Evolutionary conservation across 2,888 invertebrate genomes (phyloP).

Genomic region (Brachypterus glaber): DNA sequence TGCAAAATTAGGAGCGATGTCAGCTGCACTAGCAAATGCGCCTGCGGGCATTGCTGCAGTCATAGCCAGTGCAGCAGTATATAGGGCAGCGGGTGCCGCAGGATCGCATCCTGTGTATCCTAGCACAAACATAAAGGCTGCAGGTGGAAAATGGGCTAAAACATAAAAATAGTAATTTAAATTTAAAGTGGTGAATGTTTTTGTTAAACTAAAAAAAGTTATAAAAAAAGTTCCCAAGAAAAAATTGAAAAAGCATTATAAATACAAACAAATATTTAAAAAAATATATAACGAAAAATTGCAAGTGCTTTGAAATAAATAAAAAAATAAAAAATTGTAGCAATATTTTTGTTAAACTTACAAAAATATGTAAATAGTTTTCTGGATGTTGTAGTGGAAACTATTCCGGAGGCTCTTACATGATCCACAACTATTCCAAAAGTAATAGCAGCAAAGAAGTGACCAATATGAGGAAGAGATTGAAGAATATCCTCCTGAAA

Average conservation of each 20-base stretch:
- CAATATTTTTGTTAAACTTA: conserved; percentile 34
- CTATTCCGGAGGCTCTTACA: conserved; percentile 44
- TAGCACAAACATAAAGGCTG: conserved; percentile 49
- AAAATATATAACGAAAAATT: no score
- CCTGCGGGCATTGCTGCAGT: conserved; percentile 51
- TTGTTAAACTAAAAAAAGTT: no score
- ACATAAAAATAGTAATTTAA: conserved; percentile 10
- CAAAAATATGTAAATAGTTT: conserved; percentile 50
- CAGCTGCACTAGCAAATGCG: conserved; percentile 49
- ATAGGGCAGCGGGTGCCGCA: conserved; percentile 47
- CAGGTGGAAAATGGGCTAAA: conserved; percentile 49
- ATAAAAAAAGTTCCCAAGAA: no score
- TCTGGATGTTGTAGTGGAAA: conserved; percentile 48
- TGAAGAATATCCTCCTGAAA: conserved; percentile 47
- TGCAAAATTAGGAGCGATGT: conserved; percentile 48
- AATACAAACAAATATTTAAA: no score
- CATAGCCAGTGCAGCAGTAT: conserved; percentile 48
- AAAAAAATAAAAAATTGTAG: no score
- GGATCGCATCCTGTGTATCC: conserved; percentile 52
- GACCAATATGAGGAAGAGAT: conserved; percentile 48
- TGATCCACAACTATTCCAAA: conserved; percentile 50
- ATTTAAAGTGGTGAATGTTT: no score
- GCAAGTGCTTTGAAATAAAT: not conserved
- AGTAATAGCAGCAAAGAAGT: conserved; percentile 47
- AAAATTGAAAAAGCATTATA: no score